Evolutionary conservation across 2,888 invertebrate genomes (phyloP).

Genomic region (Glaucopsyche alexis): DNA sequence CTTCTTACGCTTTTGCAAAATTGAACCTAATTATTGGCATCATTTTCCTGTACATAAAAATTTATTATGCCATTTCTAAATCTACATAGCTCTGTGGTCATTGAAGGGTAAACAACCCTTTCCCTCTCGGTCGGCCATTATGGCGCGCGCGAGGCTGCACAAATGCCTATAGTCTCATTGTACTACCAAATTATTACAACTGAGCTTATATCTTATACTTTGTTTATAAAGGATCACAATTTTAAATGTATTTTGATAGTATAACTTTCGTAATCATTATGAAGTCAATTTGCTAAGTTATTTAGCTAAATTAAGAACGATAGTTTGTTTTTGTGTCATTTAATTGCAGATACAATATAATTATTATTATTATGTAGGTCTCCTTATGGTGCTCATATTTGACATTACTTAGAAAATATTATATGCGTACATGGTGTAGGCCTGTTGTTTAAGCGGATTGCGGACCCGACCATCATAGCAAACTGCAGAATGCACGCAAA

Average conservation of each 20-base stretch:
- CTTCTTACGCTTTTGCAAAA: too few relatives aligned
- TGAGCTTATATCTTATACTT: slow-evolving; percentile 31
- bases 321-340: background rate
- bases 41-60: too few relatives aligned
- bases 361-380: too few relatives aligned
- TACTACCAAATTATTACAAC: slow-evolving; percentile 36
- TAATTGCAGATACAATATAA: too few relatives aligned
- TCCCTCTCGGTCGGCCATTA: slow-evolving; percentile 45
- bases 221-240: slow-evolving; percentile 24
- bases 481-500: background rate
- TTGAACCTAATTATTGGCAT: too few relatives aligned
- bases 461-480: background rate
- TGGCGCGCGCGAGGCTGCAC: slow-evolving; percentile 37
- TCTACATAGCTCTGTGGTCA: slow-evolving; percentile 36
- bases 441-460: too few relatives aligned
- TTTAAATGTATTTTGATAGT: slow-evolving; percentile 6
- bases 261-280: background rate
- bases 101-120: slow-evolving; percentile 49
- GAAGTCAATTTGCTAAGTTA: background rate
- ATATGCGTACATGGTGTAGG: too few relatives aligned
- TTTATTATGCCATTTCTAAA: background rate
- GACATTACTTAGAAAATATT: too few relatives aligned
- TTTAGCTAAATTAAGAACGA: background rate
- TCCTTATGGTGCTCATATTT: too few relatives aligned
- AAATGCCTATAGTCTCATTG: slow-evolving; percentile 38